Percentiles rank a stretch among this genome's conserved stretches.
phyloP scores from a whole-genome alignment of 1,140 invertebrate species.

The Riptortus pedestris region DNA sequence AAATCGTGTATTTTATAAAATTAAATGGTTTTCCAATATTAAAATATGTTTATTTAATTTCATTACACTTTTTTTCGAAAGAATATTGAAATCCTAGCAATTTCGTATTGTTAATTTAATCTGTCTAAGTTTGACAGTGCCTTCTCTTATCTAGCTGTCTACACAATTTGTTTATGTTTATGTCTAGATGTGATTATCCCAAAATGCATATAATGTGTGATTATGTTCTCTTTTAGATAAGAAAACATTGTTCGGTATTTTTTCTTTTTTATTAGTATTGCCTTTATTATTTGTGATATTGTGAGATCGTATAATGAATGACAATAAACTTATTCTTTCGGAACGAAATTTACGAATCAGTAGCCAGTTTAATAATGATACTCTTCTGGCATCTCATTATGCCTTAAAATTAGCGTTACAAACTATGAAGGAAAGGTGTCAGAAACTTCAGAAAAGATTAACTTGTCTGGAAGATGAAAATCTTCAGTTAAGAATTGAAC shows the following conservation, averaged over 20 bases:
- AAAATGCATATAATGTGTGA: too few relatives aligned
- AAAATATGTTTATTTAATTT: too few relatives aligned
- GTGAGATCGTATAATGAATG: background rate
- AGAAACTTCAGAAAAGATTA: conserved; percentile 56
- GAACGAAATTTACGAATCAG: background rate
- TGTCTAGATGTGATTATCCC: background rate
- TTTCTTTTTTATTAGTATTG: background rate
- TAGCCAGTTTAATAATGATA: background rate
- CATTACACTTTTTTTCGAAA: too few relatives aligned
- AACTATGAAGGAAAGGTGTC: conserved; percentile 67
- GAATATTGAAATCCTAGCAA: too few relatives aligned
- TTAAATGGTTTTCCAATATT: too few relatives aligned
- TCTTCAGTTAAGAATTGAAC: conserved; percentile 47
- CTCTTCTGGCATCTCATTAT: conserved; percentile 38
- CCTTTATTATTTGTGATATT: background rate
- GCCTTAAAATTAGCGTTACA: conserved; percentile 63
- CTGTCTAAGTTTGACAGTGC: background rate
- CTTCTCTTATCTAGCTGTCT: conserved; percentile 4
- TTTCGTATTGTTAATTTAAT: conserved; percentile 2
- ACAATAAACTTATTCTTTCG: background rate
- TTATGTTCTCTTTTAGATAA: background rate
- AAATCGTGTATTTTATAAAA: too few relatives aligned
- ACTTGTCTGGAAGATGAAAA: conserved; percentile 62
- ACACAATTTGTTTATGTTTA: conserved; percentile 2
- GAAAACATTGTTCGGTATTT: background rate